Base-by-base conservation (phyloP, 2,797 vertebrate genomes). In the Eupleurogrammus muticus region DNA sequence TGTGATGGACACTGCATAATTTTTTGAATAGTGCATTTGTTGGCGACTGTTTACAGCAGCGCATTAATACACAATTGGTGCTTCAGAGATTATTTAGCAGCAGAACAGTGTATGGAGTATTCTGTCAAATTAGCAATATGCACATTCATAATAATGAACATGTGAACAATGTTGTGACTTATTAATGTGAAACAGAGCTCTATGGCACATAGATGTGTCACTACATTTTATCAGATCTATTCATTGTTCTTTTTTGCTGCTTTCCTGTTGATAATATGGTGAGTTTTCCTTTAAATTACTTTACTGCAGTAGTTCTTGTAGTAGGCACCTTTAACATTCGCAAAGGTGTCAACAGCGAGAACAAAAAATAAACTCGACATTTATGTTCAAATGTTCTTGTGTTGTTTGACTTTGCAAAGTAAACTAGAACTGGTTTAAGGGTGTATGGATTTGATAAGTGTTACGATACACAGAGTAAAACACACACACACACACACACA, bases 321-420 rank as follows among this genome's bases (percentile, higher is more conserved):
- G 21, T 2, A 16, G 12, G 42, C 20, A 48, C 48, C 21, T 67
- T 69, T 58, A 65, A 67, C 44, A 42, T 0, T 28, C 35, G 60
- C 28, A 49, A 67, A 65, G 13, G 35, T 13, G 46, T 65, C 70
- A 9, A 11, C 10, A 61, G 38, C 28, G 6, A 69, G 13, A 36
- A 46, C 40, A 66, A 54, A 70, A 82, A 23, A 44, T 24, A 73
- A 52, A 70, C 44, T 62, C 64, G 54, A 74, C 66, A 75, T 68
- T 60, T 68, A 63, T 69, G 69, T 66, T 80, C 20, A 59, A 60
- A 59, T 46, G 28, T 8, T 62, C 9, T n/a, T 4, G 32, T 53
- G 69, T 76, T 65, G 84, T 79, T 52, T 71, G 73, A 56, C 55
- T 61, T 28, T 16, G 58, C 32, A 19, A 73, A 73, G 77, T 67